A percentile compares a stretch with the other conserved stretches of the same genome.
Evolutionary conservation across 2,888 invertebrate genomes (phyloP).

Genomic region (Drosophila histrio): DNA sequence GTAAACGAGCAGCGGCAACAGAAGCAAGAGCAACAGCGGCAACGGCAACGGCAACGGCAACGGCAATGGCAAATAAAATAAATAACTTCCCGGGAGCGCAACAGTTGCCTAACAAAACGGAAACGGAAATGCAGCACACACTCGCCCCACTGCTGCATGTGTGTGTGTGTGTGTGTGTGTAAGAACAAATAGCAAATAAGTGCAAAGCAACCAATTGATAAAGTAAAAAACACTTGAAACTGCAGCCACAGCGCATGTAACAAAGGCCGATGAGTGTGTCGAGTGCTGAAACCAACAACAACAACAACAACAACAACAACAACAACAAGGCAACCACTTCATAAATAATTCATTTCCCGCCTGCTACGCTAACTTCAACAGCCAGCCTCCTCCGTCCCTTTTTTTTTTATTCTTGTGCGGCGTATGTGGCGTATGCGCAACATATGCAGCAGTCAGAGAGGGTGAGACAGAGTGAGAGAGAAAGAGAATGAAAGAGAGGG

Average conservation of each 20-base stretch:
- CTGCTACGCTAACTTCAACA: slow-evolving; percentile 71
- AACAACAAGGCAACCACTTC: slow-evolving; percentile 79
- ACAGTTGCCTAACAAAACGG: slow-evolving; percentile 77
- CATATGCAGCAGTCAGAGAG: slow-evolving; percentile 66
- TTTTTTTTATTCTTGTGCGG: slow-evolving; percentile 35
- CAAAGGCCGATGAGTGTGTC: slow-evolving; percentile 65
- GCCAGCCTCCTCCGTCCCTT: slow-evolving; percentile 34
- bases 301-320: slow-evolving; percentile 46
- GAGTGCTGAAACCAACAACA: slow-evolving; percentile 45
- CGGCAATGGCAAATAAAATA: slow-evolving; percentile 71
- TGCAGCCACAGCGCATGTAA: slow-evolving; percentile 57
- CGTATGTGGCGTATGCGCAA: slow-evolving; percentile 74
- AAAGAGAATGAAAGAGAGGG: not conserved
- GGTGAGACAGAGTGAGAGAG: not conserved
- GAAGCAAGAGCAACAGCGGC: slow-evolving; percentile 27
- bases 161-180: slow-evolving; percentile 36
- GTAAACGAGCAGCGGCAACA: slow-evolving; percentile 64
- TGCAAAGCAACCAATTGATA: slow-evolving; percentile 79
- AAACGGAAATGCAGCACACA: slow-evolving; percentile 71
- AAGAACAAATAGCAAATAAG: slow-evolving; percentile 78
- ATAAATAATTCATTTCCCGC: slow-evolving; percentile 84
- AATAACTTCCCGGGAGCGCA: slow-evolving; percentile 76
- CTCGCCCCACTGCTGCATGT: slow-evolving; percentile 13
- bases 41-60: slow-evolving; percentile 19
- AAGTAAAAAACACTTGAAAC: slow-evolving; percentile 75